Percentiles rank a stretch among this genome's conserved stretches.
phyloP scores from a whole-genome alignment of 2,797 vertebrate genomes.

The Oryzias dopingdopingensis region DNA sequence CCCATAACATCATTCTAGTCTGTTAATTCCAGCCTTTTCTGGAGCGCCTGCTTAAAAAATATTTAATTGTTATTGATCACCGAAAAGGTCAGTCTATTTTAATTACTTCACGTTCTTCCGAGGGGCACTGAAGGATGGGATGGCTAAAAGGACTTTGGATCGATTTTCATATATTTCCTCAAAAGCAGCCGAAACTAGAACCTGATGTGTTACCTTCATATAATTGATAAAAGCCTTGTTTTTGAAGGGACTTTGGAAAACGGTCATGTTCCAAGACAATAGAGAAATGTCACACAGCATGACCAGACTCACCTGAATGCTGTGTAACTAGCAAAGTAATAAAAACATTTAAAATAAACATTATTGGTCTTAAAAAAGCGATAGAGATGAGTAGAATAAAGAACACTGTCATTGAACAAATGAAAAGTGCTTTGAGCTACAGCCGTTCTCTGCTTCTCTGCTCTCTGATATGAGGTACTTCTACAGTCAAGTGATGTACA shows the following conservation, averaged over 20 bases:
- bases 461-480: conserved; percentile 23
- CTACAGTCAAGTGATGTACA: conserved; percentile 10
- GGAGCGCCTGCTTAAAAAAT: conserved; percentile 4
- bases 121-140: conserved; percentile 25
- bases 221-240: conserved; percentile 9
- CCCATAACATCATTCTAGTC: conserved; percentile 1
- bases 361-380: conserved; percentile 6
- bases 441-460: neutral
- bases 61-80: conserved; percentile 18
- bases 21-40: conserved; percentile 18
- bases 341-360: conserved; percentile 4
- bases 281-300: conserved; percentile 40
- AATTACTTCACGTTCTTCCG: conserved; percentile 32
- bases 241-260: conserved; percentile 37
- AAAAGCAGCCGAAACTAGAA: conserved; percentile 9
- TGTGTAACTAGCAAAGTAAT: conserved; percentile 1
- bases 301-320: conserved; percentile 11
- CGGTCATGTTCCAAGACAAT: conserved; percentile 39
- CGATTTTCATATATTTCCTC: conserved; percentile 51
- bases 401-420: conserved; percentile 8
- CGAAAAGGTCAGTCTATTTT: conserved; percentile 43
- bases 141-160: conserved; percentile 35
- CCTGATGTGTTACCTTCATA: conserved; percentile 22
- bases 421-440: conserved; percentile 8
- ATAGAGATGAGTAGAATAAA: neutral